Conservation (phyloP, 2,113 vertebrate genomes). For the Romanogobio albipinnatus region DNA sequence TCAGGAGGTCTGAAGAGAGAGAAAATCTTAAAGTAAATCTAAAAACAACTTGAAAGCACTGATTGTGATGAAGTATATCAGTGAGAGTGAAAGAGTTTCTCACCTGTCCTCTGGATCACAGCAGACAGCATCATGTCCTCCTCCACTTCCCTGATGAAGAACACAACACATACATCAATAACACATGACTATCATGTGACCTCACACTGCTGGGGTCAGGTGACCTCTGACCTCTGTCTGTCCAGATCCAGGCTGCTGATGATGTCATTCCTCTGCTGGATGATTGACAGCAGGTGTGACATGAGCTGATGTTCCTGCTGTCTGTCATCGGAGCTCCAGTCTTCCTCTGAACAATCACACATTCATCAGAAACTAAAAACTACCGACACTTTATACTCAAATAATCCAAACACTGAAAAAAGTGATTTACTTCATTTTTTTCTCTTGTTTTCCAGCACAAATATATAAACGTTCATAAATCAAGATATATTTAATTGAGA, state of each 20-base stretch:
- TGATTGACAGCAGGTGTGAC: constrained; percentile 85
- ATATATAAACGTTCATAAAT: background rate
- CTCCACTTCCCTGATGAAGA: constrained; percentile 82
- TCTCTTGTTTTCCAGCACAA: too few relatives aligned
- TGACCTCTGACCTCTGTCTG: constrained; percentile 80
- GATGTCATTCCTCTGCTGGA: constrained; percentile 91
- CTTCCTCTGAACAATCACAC: constrained; percentile 75
- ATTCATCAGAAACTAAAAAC: background rate
- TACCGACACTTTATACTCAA: too few relatives aligned
- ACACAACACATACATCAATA: constrained; percentile 40
- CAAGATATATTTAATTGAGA: background rate
- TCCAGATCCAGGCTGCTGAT: constrained; percentile 90
- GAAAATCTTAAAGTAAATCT: too few relatives aligned
- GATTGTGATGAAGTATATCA: background rate
- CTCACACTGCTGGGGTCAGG: background rate
- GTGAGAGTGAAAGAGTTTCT: constrained; percentile 58
- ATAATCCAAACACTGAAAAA: too few relatives aligned
- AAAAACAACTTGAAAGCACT: background rate
- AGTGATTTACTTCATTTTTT: too few relatives aligned
- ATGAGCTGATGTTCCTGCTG: constrained; percentile 84
- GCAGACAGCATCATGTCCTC: constrained; percentile 82
- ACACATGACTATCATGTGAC: background rate
- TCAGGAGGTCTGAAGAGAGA: too few relatives aligned
- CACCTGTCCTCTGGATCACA: constrained; percentile 84
- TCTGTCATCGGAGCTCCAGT: constrained; percentile 85